Evolutionary conservation across 2,797 vertebrate genomes (phyloP).

Genomic region (Orestias chungarensis): DNA sequence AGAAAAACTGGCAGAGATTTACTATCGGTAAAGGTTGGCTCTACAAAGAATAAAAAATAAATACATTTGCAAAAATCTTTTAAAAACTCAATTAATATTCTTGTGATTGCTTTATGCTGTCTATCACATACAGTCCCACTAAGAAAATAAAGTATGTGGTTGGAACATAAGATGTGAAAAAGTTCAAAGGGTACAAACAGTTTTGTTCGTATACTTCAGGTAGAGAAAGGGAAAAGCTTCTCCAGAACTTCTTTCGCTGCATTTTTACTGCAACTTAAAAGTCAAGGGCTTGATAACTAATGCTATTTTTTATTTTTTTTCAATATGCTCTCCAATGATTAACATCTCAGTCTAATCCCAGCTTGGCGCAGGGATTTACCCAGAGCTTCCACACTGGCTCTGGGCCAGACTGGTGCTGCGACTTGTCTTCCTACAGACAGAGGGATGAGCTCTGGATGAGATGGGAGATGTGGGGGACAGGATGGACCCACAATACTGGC

Average conservation of each 20-base stretch:
- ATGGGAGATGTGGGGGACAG: constrained; percentile 65
- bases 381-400: constrained; percentile 69
- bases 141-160: not conserved
- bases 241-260: constrained; percentile 9
- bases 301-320: constrained; percentile 55
- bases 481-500: constrained; percentile 80
- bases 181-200: not conserved
- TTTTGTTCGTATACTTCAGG: constrained; percentile 5
- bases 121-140: not conserved
- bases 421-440: constrained; percentile 76
- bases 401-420: constrained; percentile 68
- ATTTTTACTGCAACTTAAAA: constrained; percentile 17
- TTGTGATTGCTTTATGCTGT: not conserved
- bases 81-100: not conserved
- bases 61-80: not conserved
- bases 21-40: not conserved
- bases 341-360: constrained; percentile 70
- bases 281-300: constrained; percentile 38
- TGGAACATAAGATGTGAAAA: not conserved
- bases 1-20: not conserved
- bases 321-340: constrained; percentile 64
- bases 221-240: not conserved
- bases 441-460: constrained; percentile 73
- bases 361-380: constrained; percentile 69
- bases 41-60: not conserved